Percentiles rank a stretch among this genome's conserved stretches.
Evolutionary conservation across 2,113 vertebrate genomes (phyloP).

Genomic region (Ptilonorhynchus violaceus): DNA sequence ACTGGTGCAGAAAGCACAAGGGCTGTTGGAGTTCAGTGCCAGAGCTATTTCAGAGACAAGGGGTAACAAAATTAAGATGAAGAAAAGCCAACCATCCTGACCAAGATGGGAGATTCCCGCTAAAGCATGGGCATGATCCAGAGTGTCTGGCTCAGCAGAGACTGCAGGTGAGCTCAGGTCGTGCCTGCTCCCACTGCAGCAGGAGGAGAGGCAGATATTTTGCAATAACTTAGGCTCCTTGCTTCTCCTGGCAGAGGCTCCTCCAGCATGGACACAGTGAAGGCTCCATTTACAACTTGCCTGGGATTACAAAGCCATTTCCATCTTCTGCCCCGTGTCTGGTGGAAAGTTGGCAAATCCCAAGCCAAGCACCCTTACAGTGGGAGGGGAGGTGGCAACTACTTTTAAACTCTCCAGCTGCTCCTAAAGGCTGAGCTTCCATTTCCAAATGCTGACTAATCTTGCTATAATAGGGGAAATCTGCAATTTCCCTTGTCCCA

Average conservation of each 20-base stretch:
- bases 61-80: not conserved
- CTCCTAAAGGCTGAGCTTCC: not conserved
- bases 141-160: not conserved
- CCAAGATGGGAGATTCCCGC: fast-evolving
- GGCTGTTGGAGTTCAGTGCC: not conserved
- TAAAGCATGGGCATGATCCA: fast-evolving
- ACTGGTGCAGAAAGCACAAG: not conserved
- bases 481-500: not conserved
- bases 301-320: not conserved
- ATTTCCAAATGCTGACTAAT: not conserved
- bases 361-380: not conserved
- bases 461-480: not conserved
- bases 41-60: not conserved
- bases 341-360: not conserved
- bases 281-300: not conserved
- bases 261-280: fast-evolving
- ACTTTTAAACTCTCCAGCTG: not conserved
- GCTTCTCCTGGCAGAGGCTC: not conserved
- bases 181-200: not conserved
- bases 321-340: fast-evolving
- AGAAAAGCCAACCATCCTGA: not conserved
- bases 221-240: not conserved
- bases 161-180: fast-evolving
- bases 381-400: not conserved
- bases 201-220: not conserved